Evolutionary conservation across 2,888 invertebrate species (phyloP), one percentile per base, ranked within the genome.

Genomic region (Phasia obesa): DNA sequence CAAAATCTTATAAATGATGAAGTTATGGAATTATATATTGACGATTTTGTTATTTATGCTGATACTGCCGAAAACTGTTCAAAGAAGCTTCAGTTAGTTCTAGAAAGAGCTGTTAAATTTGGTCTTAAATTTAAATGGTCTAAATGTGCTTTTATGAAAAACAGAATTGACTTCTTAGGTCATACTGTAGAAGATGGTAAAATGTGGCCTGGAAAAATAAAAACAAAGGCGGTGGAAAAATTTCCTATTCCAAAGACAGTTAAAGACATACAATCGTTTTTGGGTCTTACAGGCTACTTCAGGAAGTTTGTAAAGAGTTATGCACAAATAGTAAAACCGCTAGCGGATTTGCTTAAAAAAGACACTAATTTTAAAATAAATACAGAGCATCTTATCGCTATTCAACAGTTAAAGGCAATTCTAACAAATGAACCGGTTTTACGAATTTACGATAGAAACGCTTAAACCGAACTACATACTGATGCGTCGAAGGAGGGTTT

Each of bases 401-500:
- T 70, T 47, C 2, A 70, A n/a, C 15, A 38, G 13, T 17, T 71
- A 38, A 60, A 53, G 17, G 2, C 21, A 0, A 60, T 51, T 25
- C 42, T 84, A 5, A 23, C 27, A 19, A 49, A 17, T 2, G 71
- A 75, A 47, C 76, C 67, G 11, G 81, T 83, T 21, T 38, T 84
- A 23, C 31, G 42, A 11, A 70, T 85, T 17, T 85, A 82, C 31
- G 15, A 57, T 11, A 38, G 69, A 70, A 44, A 53, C 1, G 76
- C 85, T 0, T 27, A 23, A 13, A 84, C 85, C 0, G 86, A 86
- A 25, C n/a, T 86, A 3, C 80, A 83, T 27, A 84, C 85, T 4
- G 85, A 85, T 67, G 84, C 82, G 4, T 81, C 84, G 7, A 82
- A 82, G 19, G 25, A 77, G 2, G 86, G 86, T 7, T 81, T 79